Conservation (phyloP, 2,113 vertebrate species). For the Entelurus aequoreus region DNA sequence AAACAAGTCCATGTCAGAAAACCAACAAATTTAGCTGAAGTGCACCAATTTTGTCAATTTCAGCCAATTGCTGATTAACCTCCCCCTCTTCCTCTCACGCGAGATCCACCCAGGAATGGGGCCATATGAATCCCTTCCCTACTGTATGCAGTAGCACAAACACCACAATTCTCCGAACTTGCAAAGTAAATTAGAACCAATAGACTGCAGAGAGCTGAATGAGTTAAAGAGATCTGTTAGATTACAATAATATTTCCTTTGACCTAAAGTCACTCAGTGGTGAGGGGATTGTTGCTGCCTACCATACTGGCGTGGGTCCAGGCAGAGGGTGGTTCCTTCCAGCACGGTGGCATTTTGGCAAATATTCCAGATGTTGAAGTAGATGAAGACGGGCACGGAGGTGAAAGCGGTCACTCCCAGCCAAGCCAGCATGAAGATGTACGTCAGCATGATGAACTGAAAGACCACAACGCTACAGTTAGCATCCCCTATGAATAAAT, state of each 20-base stretch:
- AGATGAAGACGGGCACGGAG: slow-evolving; percentile 95
- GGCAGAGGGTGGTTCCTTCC: slow-evolving; percentile 84
- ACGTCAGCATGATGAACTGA: slow-evolving; percentile 99
- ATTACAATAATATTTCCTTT: neutral
- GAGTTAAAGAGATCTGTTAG: neutral
- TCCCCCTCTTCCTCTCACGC: no score
- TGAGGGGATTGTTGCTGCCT: slow-evolving; percentile 5
- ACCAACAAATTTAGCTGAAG: no score
- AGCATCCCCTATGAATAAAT: no score
- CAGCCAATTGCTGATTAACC: no score
- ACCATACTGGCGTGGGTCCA: slow-evolving; percentile 98
- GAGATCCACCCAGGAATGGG: no score
- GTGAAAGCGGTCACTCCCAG: slow-evolving; percentile 97
- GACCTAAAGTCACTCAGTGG: neutral
- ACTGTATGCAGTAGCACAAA: neutral
- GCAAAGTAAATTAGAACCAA: slow-evolving; percentile 9
- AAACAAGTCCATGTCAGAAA: no score
- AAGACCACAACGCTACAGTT: slow-evolving; percentile 10
- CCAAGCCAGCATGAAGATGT: slow-evolving; percentile 99
- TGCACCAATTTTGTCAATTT: no score
- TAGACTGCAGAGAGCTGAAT: slow-evolving; percentile 19
- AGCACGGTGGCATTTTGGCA: slow-evolving; percentile 89
- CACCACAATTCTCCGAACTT: slow-evolving; percentile 1
- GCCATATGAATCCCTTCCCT: no score
- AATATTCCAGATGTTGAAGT: slow-evolving; percentile 98